phyloP scores from a whole-genome alignment of 2,888 invertebrate species.

The Aplocera efformata region DNA sequence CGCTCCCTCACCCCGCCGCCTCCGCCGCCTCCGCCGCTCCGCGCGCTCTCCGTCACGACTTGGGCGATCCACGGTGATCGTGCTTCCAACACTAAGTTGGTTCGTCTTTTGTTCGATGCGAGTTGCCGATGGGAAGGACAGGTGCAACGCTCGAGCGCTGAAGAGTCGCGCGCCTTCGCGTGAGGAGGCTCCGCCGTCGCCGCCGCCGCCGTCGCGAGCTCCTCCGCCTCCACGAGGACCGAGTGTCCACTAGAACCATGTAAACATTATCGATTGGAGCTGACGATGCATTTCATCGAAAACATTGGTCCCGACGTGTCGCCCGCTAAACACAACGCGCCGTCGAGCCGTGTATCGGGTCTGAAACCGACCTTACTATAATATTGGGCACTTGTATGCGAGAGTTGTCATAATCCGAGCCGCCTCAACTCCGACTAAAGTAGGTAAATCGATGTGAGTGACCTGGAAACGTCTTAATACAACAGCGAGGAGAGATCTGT shows the following conservation, averaged over 20 bases:
- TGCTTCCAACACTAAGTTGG: no score
- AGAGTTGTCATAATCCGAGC: conserved; percentile 17
- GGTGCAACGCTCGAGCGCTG: background rate
- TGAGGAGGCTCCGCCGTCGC: conserved; percentile 1
- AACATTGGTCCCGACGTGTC: conserved; percentile 7
- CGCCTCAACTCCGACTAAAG: conserved; percentile 18
- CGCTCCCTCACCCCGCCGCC: conserved; percentile 20
- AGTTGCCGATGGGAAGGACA: background rate
- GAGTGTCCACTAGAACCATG: conserved; percentile 13
- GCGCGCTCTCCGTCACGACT: conserved; percentile 9
- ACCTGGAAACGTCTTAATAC: conserved; percentile 19
- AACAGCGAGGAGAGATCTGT: conserved; percentile 3
- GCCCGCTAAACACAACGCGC: conserved; percentile 1
- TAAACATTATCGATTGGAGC: conserved; percentile 27
- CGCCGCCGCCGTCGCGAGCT: background rate
- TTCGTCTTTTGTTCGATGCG: conserved; percentile 5
- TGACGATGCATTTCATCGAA: conserved; percentile 14
- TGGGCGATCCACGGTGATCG: background rate
- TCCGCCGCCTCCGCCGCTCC: conserved; percentile 19
- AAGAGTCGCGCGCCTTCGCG: no score
- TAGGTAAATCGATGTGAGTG: conserved; percentile 25
- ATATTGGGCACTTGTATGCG: conserved; percentile 5
- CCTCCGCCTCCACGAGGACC: background rate
- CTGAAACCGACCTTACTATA: conserved; percentile 3
- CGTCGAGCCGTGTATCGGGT: conserved; percentile 8